Base-by-base conservation (phyloP, 2,888 invertebrate genomes). In the Steromphala cineraria region DNA sequence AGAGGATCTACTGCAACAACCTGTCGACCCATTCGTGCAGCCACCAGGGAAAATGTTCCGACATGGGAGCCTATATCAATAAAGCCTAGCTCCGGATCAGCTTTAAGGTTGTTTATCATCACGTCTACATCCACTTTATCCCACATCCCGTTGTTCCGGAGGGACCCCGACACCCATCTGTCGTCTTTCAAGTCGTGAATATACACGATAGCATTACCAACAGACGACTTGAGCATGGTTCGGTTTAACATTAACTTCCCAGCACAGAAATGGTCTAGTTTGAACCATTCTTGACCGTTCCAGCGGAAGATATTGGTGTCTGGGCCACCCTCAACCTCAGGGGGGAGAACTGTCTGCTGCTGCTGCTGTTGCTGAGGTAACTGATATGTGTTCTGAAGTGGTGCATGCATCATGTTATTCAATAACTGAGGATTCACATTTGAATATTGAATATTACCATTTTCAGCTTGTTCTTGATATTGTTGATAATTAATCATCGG, bases 121-220 rank as follows among this genome's bases (percentile, higher is more conserved):
- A 75, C 52, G 46, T 52, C 7, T 19, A 75, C 52, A 52, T 75
- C 46, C 3, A 19, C n/a, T 5, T 17, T 17, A 52, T 75, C 75
- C 75, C 75, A 75, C 13, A 75, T 40, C 15, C 75, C 75, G 1
- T 75, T 40, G 3, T 17, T 19, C 24, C 53, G 52, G 21, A 75
- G 52, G 3, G 40, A 40, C 4, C 75, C 75, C n/a, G 75, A 75
- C 17, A 75, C 52, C 24, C 24, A 75, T 19, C 36, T 75, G 21
- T 75, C 75, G 19, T 75, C 52, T 4, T 75, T 75, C 17, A 75
- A n/a, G 21, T 40, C 46, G 52, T 75, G 75, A 53, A 75, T 75
- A 10, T 75, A 75, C 46, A 75, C 52, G 15, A 21, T 15, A 0
- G 75, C 52, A 52, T 52, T 24, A 21, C 75, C 75, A 2, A 19